Base-by-base conservation (phyloP, 2,113 vertebrate species). In the Heloderma charlesbogerti region DNA sequence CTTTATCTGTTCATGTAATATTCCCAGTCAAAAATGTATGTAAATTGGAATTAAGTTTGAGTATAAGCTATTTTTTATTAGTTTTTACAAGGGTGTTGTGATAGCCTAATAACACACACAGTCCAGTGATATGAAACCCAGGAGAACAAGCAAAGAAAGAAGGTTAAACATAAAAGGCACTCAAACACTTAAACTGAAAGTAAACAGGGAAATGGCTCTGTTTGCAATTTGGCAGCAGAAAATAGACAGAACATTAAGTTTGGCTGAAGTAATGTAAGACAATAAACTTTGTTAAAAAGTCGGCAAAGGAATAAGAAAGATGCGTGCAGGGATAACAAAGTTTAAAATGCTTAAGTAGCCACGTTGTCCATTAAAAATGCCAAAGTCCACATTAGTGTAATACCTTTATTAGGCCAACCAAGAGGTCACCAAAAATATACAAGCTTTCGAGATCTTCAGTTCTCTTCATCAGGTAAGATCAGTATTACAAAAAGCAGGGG, bases 201-300 rank as follows among this genome's bases (percentile, higher is more conserved):
- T 83, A 74, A 89, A 89, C 48, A 83, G 88, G 87, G 75, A 89
- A 89, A 89, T 72, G 57, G 66, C n/a, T 89, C n/a, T 72, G 79
- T 72, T 71, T 82, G 48, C 79, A 83, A 37, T 60, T 72, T 89
- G 67, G 67, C 88, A 89, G 37, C n/a, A 57, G 67, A 82, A 88
- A 82, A 71, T 31, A 69, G 63, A 69, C 3, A 81, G 34, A 60
- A 72, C 67, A 57, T 83, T 72, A 72, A 72, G 67, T 72, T 82
- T 74, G 88, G 7, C 80, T 37, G 34, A 51, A 54, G 66, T 25
- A 88, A 63, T 31, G 57, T 54, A 60, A 60, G 13, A 29, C 54
- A 29, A 78, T 88, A 88, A 88, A 78, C 22, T 22, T 18, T 77
- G 29, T 77, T 60, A 43, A 60, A 88, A 88, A 34, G 54, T 77